These are phyloP conservation scores for Gyrodactylus bullatarudis DNA, from an alignment of 1,140 invertebrate species.

Conservation along the genomic window DNA sequence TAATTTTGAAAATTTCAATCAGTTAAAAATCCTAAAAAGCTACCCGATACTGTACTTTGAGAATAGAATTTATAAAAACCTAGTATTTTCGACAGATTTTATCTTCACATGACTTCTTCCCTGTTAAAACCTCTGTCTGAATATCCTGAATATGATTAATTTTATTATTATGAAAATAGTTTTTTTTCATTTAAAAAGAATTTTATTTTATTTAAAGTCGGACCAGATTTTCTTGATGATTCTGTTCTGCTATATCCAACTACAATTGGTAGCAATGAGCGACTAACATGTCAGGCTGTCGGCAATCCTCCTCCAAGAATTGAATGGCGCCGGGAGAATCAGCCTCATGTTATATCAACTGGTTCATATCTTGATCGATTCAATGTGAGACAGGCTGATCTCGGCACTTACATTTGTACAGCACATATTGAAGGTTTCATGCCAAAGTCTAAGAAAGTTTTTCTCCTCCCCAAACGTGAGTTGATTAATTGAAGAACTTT, in stretches of 20 bases:
- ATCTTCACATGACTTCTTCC: too few relatives aligned
- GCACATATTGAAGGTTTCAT: background rate
- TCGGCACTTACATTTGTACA: conserved; percentile 3
- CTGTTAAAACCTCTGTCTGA: too few relatives aligned
- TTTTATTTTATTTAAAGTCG: background rate
- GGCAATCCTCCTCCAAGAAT: background rate
- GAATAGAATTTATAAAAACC: too few relatives aligned
- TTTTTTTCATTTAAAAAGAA: too few relatives aligned
- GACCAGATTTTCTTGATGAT: background rate
- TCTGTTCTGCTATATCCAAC: background rate
- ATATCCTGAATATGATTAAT: too few relatives aligned
- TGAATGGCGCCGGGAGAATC: background rate
- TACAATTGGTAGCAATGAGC: background rate
- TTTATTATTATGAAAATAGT: too few relatives aligned
- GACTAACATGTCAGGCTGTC: background rate
- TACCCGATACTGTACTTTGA: too few relatives aligned
- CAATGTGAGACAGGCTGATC: background rate
- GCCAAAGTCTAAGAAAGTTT: background rate
- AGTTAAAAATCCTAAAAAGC: too few relatives aligned
- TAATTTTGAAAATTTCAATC: too few relatives aligned
- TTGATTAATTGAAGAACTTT: too few relatives aligned
- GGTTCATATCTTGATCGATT: background rate
- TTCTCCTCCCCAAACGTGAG: background rate
- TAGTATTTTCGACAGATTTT: too few relatives aligned
- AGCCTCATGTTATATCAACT: background rate